Evolutionary conservation across 2,797 vertebrate species (phyloP).

Genomic region (Passerculus sandwichensis): DNA sequence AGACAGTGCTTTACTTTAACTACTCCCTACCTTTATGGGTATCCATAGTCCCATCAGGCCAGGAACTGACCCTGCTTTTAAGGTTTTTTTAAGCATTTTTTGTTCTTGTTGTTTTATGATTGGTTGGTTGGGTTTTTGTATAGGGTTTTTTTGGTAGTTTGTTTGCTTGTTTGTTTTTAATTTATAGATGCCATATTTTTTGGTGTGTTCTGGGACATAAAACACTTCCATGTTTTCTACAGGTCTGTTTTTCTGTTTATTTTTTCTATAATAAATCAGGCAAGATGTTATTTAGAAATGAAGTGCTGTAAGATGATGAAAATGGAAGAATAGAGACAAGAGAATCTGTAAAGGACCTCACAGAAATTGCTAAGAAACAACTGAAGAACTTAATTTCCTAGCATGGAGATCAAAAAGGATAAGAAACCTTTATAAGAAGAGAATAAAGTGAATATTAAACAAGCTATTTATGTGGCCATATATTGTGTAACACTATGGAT

Average conservation of each 20-base stretch:
- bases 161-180: neutral
- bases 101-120: neutral
- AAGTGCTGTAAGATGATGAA: neutral
- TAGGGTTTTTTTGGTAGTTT: neutral
- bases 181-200: neutral
- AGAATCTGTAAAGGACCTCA: neutral
- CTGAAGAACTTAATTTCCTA: neutral
- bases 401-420: neutral
- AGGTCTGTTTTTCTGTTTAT: neutral
- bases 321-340: neutral
- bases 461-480: neutral
- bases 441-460: neutral
- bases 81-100: accelerated
- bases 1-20: neutral
- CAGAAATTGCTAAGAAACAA: neutral
- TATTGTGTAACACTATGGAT: neutral
- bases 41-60: accelerated
- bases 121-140: neutral
- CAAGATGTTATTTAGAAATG: neutral
- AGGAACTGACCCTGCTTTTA: neutral
- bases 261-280: neutral
- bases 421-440: neutral
- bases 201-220: neutral
- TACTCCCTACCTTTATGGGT: neutral
- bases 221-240: neutral